Conservation (phyloP, 2,888 invertebrate genomes). For the Gisinianus flammeolus region DNA sequence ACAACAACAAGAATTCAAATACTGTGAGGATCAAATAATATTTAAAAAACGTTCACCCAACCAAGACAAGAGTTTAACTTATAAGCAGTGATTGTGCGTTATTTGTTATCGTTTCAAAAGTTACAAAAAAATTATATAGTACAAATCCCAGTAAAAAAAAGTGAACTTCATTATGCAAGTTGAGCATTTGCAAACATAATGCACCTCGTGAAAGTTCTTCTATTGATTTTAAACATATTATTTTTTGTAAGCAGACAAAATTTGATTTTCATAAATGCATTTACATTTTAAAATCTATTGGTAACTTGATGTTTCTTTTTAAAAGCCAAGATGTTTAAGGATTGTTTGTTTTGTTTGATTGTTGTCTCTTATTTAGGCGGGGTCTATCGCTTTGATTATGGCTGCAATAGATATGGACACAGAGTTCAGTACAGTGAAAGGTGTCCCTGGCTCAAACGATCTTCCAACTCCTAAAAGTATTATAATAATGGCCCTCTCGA, state of each 20-base stretch:
- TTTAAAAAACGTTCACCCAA: no score
- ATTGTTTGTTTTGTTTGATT: neutral
- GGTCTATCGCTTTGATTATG: neutral
- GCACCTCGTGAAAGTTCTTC: neutral
- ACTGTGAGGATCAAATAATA: no score
- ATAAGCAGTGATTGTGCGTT: no score
- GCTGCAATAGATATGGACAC: neutral
- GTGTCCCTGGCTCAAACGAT: neutral
- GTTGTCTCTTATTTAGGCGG: neutral
- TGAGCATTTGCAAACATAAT: neutral
- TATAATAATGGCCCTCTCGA: neutral
- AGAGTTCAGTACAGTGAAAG: neutral
- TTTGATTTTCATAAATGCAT: neutral
- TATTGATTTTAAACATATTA: constrained; percentile 1
- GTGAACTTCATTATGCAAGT: neutral
- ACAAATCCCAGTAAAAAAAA: no score
- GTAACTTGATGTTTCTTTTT: neutral
- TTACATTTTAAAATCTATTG: neutral
- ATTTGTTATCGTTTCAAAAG: no score
- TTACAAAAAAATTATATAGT: no score
- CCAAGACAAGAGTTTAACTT: no score
- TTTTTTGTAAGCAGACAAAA: neutral
- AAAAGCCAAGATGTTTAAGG: no score
- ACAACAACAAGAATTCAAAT: no score
- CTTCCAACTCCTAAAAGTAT: neutral